A percentile compares a stretch with the other conserved stretches of the same genome.
Conservation (phyloP, 2,113 vertebrate genomes). For the Centropristis striata region DNA sequence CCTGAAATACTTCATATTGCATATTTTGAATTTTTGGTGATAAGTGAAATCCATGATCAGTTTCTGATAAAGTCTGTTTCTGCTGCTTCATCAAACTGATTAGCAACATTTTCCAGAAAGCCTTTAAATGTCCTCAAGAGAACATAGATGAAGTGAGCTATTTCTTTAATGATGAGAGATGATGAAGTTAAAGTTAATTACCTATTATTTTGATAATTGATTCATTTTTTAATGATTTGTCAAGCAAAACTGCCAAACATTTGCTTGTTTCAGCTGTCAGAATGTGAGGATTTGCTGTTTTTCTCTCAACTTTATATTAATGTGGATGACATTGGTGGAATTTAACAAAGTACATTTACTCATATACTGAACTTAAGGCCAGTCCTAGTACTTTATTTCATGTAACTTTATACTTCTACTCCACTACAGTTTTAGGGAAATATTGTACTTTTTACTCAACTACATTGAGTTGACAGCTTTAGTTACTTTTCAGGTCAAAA, state of each 20-base stretch:
- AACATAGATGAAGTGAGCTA: conserved; percentile 9
- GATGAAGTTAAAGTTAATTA: not conserved
- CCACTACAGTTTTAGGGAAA: too few relatives aligned
- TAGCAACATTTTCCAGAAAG: not conserved
- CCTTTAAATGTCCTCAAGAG: not conserved
- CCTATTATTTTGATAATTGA: not conserved
- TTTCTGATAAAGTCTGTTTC: not conserved
- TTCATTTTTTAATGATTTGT: not conserved
- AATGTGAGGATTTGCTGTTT: not conserved
- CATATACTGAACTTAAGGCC: too few relatives aligned
- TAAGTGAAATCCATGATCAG: not conserved
- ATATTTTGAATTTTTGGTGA: not conserved
- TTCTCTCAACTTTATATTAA: not conserved
- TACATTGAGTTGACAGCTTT: too few relatives aligned
- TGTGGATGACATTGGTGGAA: not conserved
- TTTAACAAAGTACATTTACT: too few relatives aligned
- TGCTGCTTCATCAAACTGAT: not conserved
- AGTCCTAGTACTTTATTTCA: too few relatives aligned
- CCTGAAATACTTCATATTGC: not conserved
- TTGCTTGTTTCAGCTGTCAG: not conserved
- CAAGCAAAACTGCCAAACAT: not conserved
- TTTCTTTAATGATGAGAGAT: conserved; percentile 12
- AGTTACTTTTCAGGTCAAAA: too few relatives aligned
- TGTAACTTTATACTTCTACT: too few relatives aligned
- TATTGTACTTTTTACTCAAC: too few relatives aligned